Percentiles rank a stretch among this genome's conserved stretches.
Conservation (phyloP, 2,113 vertebrate species). For the Urocitellus parryii region DNA sequence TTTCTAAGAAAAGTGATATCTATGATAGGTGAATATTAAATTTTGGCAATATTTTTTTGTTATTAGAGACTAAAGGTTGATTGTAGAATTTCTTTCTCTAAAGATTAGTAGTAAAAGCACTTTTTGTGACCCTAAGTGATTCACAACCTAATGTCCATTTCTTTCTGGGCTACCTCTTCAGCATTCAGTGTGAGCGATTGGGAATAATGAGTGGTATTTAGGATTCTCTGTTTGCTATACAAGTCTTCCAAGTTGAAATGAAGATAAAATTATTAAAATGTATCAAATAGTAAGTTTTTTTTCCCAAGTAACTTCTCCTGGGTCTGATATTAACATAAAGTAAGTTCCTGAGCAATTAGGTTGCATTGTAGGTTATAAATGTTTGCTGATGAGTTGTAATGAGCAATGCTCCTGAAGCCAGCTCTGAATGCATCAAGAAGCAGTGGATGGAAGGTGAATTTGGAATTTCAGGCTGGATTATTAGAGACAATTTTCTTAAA, state of each 20-base stretch:
- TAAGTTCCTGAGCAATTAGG: background rate
- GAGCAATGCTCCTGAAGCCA: background rate
- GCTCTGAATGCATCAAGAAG: background rate
- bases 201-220: background rate
- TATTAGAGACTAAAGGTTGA: background rate
- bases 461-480: background rate
- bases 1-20: background rate
- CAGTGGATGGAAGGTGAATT: background rate
- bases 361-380: background rate
- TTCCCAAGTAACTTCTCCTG: background rate
- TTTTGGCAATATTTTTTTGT: background rate
- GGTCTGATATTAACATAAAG: slow-evolving; percentile 6
- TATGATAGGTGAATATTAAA: background rate
- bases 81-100: background rate
- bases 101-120: background rate
- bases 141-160: background rate
- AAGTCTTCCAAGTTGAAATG: background rate
- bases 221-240: background rate
- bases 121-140: background rate
- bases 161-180: background rate
- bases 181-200: background rate
- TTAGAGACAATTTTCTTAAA: slow-evolving; percentile 4
- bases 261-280: background rate
- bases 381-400: background rate
- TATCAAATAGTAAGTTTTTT: background rate